Conservation (phyloP, 2,113 vertebrate species). For the Gymnocephalus cernua region DNA sequence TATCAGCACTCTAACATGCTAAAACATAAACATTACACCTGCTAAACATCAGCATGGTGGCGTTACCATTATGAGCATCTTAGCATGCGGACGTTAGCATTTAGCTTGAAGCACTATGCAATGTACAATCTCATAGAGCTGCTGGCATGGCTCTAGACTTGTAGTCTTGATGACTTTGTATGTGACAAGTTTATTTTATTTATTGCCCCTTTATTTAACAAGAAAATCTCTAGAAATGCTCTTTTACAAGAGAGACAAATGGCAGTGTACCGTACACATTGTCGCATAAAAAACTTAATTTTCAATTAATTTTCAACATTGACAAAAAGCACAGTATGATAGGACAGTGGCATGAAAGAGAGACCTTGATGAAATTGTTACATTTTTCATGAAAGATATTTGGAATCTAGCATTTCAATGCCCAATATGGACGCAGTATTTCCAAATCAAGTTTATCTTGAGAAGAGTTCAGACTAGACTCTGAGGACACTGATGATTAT, state of each 20-base stretch:
- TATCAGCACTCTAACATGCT: too few relatives aligned
- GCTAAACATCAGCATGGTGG: neutral
- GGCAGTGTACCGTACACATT: neutral
- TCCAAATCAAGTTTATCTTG: neutral
- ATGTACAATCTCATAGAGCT: neutral
- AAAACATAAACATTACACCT: neutral
- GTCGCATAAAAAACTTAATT: too few relatives aligned
- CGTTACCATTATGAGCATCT: neutral
- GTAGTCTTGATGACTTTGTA: too few relatives aligned
- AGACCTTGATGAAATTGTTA: neutral
- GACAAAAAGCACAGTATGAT: neutral
- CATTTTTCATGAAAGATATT: neutral
- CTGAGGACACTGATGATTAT: neutral
- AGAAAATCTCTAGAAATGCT: neutral
- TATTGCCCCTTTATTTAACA: neutral
- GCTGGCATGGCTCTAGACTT: neutral
- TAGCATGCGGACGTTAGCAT: neutral
- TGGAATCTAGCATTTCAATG: neutral
- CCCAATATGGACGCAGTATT: neutral
- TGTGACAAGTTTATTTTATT: neutral
- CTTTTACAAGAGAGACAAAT: neutral
- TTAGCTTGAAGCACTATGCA: neutral
- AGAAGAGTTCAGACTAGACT: neutral
- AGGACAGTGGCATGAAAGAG: neutral
- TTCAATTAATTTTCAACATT: neutral